Conservation (phyloP, 2,888 invertebrate species). For the Uloborus plumipes region DNA sequence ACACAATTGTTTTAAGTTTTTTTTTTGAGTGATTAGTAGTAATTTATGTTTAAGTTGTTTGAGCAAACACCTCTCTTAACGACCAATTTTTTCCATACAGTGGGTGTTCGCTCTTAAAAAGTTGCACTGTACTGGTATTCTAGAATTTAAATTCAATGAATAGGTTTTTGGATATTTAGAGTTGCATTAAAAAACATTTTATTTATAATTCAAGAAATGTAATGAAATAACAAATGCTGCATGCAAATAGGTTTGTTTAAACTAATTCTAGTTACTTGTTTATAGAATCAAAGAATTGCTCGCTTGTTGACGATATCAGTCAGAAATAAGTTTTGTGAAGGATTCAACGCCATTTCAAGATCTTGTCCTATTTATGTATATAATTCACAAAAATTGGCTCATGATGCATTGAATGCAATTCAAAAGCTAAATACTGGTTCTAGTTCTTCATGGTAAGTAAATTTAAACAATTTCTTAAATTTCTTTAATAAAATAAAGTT, state of each 20-base stretch:
- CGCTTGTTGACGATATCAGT: constrained; percentile 57
- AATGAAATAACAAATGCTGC: not conserved
- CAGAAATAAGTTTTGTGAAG: constrained; percentile 17
- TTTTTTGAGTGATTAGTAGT: no score
- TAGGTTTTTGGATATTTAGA: no score
- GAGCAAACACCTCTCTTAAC: no score
- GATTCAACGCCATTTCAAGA: constrained; percentile 26
- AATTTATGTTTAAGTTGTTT: no score
- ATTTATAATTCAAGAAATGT: not conserved
- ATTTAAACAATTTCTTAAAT: not conserved
- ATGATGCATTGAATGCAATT: constrained; percentile 44
- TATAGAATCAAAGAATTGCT: constrained; percentile 62
- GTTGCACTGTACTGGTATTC: no score
- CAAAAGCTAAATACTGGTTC: constrained; percentile 50
- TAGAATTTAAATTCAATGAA: no score
- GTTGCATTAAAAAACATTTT: not conserved
- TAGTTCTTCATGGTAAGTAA: constrained; percentile 39
- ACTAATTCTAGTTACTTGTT: not conserved
- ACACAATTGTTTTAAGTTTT: no score
- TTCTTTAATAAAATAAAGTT: no score
- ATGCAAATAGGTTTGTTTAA: not conserved
- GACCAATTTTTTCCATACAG: no score
- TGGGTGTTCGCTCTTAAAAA: no score
- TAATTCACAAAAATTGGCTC: constrained; percentile 49
- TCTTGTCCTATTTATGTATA: constrained; percentile 55